Evolutionary conservation across 2,797 vertebrate genomes (phyloP).

Genomic region (Morus bassanus): DNA sequence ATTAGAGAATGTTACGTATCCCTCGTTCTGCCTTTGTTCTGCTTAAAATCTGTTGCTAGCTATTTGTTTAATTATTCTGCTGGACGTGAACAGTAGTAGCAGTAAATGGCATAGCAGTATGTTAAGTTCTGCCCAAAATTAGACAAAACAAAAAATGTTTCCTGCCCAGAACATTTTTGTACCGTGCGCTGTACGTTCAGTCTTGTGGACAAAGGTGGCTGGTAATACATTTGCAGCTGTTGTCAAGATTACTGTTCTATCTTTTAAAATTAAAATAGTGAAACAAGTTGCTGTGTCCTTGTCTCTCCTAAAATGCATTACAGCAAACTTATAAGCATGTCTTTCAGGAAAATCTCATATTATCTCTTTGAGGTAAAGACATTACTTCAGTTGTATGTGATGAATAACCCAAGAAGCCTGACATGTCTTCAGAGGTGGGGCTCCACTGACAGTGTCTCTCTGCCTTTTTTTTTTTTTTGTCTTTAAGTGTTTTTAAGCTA

Average conservation of each 20-base stretch:
- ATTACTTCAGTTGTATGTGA: not conserved
- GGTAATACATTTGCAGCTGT: not conserved
- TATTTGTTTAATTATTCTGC: not conserved
- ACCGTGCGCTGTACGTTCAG: not conserved
- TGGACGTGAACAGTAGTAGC: not conserved
- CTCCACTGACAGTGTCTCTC: not conserved
- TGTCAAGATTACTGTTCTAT: constrained; percentile 16
- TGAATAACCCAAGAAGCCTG: not conserved
- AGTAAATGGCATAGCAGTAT: not conserved
- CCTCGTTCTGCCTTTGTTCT: not conserved
- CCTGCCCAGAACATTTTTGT: not conserved
- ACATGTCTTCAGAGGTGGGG: not conserved
- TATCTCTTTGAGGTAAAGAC: not conserved
- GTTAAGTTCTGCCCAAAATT: not conserved
- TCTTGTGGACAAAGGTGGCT: constrained; percentile 32
- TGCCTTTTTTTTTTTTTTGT: not conserved
- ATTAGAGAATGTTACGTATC: not conserved
- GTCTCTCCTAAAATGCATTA: not conserved
- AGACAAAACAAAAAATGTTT: not conserved
- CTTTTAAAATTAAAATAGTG: constrained; percentile 57
- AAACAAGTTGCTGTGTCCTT: not conserved
- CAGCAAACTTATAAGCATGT: not conserved
- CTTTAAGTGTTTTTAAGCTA: not conserved
- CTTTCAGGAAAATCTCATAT: not conserved
- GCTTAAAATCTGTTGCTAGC: not conserved